Base-by-base conservation (phyloP, 2,797 vertebrate genomes). In the Otolemur crassicaudatus region DNA sequence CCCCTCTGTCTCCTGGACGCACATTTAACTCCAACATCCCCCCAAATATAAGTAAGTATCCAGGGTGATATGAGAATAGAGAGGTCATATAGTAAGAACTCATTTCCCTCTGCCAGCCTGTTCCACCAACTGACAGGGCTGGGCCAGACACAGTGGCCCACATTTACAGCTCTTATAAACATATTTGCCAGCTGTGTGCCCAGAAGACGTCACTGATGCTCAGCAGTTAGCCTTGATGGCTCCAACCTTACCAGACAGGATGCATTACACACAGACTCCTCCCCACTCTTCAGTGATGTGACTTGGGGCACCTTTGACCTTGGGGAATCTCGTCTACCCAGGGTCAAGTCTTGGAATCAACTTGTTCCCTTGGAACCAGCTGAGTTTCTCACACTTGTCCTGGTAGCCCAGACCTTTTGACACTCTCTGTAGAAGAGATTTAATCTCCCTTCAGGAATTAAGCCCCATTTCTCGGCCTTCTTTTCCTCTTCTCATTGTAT, bases 401-500 rank as follows among this genome's bases (percentile, higher is more conserved):
- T 49, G 60, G 19, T 13, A 7, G 17, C 43, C 37, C 20, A 25
- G 23, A 94, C 37, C 25, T 65, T 43, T 29, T 23, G 2, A 27
- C n/a, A 29, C 56, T 72, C 46, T 43, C 70, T 37, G 3, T 2
- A 69, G 77, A 76, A 87, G 70, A 60, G 60, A 69, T 61, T 56
- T 81, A 43, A 83, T 87, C 77, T 46, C 49, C 81, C 37, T 53
- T 87, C 49, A 69, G 75, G 76, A 75, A 69, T 23, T 60, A 27
- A 12, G 77, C 56, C 80, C 34, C 80, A 76, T 87, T 61, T 70
- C 61, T 83, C 70, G 31, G 49, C 69, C 40, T 83, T 46, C 84
- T 76, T 91, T 91, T 37, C 49, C 61, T 91, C 31, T 69, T 40
- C 70, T 92, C 84, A 81, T 60, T 82, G 40, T 92, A 40, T 40